Evolutionary conservation across 2,797 vertebrate genomes (phyloP), one percentile per base, ranked within the genome.

Genomic region (Podargus strigoides): DNA sequence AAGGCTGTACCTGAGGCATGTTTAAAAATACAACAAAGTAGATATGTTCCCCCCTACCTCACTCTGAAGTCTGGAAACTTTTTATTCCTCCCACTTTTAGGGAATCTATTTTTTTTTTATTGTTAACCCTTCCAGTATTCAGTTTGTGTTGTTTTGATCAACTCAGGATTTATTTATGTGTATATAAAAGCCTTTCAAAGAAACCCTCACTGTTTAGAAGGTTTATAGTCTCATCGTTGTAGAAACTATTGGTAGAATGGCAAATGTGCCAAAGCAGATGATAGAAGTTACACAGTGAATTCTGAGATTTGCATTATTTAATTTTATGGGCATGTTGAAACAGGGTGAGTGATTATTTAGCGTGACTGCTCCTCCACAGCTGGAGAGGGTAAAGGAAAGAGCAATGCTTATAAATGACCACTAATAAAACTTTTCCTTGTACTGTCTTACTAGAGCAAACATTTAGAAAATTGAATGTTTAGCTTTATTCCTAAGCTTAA

Each of bases 41-140:
- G 26, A 4, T 49, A 6, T 7, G 0, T 36, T 70, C 30, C 5
- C 19, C 42, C 11, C 8, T 22, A 0, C n/a, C n/a, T n/a, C n/a
- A n/a, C 24, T 67, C 28, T 63, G 37, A 59, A 47, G 55, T 19
- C 52, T 60, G 42, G 11, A 46, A 42, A 12, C 34, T 14, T 4
- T 12, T 50, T 62, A n/a, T 39, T 1, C 27, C 16, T 67, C 36
- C 23, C 7, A 4, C 12, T 42, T 22, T 46, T 47, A 13, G 4
- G 13, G 8, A 53, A 26, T 28, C 18, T 18, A 11, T 15, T 72
- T 81, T 39, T 42, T 34, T 72, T 81, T 39, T 42, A 37, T 21
- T 47, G 15, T 46, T 10, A 24, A 37, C 3, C 1, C 21, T 44
- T 75, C 34, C 30, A 12, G 12, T 39, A 18, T 42, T 93, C 82